Conservation (phyloP, 2,888 invertebrate species). For the Sycophila texana region DNA sequence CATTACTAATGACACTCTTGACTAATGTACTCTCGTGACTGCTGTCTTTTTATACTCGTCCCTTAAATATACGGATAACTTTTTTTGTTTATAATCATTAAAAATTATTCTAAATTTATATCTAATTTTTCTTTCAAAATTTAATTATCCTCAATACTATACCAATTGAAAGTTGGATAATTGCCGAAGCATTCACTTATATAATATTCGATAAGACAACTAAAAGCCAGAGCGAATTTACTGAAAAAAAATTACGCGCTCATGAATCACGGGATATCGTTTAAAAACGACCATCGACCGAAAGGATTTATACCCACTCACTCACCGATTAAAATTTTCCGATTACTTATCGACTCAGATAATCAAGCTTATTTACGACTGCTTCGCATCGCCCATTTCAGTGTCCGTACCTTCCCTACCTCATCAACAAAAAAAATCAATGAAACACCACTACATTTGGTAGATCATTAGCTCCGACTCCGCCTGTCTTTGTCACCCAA, state of each 20-base stretch:
- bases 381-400: background rate
- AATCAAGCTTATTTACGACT: slow-evolving; percentile 42
- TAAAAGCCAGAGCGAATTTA: background rate
- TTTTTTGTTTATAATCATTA: too few relatives aligned
- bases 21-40: too few relatives aligned
- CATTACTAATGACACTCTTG: too few relatives aligned
- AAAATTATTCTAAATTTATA: too few relatives aligned
- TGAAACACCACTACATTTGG: background rate
- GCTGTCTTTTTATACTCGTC: too few relatives aligned
- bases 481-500: slow-evolving; percentile 14
- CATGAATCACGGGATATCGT: slow-evolving; percentile 26
- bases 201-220: slow-evolving; percentile 10
- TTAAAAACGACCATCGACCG: background rate
- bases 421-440: background rate
- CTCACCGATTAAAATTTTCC: slow-evolving; percentile 34
- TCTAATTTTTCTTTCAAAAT: too few relatives aligned
- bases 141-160: too few relatives aligned
- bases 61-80: too few relatives aligned
- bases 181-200: slow-evolving; percentile 5
- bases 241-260: slow-evolving; percentile 18
- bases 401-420: background rate
- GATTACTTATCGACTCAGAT: slow-evolving; percentile 48
- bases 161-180: background rate
- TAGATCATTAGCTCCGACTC: background rate
- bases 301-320: slow-evolving; percentile 38